phyloP scores from a whole-genome alignment of 2,797 vertebrate genomes.

The Pangasius mekongensis region DNA sequence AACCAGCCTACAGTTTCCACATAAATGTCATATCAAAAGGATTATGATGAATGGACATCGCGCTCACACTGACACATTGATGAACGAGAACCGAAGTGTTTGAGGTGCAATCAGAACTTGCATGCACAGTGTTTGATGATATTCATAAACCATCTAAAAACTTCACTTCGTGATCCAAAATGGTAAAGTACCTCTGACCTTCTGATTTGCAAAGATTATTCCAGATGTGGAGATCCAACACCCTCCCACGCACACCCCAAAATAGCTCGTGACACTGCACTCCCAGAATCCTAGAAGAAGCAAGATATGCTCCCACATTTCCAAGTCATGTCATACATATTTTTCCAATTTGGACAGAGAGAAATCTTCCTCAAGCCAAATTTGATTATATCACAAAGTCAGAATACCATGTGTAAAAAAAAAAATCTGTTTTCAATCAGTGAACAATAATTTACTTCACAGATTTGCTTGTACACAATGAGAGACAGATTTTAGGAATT shows the following conservation, averaged over 20 bases:
- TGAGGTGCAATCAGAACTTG: constrained; percentile 70
- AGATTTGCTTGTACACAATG: constrained; percentile 58
- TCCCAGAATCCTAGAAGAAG: constrained; percentile 54
- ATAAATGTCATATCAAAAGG: constrained; percentile 67
- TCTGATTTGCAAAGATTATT: constrained; percentile 63
- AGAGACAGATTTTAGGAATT: constrained; percentile 55
- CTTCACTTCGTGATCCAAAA: constrained; percentile 66
- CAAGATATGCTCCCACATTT: constrained; percentile 53
- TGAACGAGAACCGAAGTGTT: constrained; percentile 72
- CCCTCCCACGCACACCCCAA: constrained; percentile 40
- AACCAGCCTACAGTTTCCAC: constrained; percentile 49
- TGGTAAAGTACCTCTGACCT: constrained; percentile 59
- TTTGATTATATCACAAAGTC: constrained; percentile 65
- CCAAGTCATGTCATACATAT: constrained; percentile 63
- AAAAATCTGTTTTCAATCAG: constrained; percentile 76
- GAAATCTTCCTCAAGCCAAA: constrained; percentile 66
- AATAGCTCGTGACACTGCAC: constrained; percentile 39
- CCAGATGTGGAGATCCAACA: constrained; percentile 68
- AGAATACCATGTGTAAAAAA: constrained; percentile 44
- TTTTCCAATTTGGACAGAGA: constrained; percentile 69
- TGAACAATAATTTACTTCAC: constrained; percentile 63
- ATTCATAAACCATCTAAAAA: constrained; percentile 66
- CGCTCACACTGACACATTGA: constrained; percentile 67
- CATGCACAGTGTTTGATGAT: constrained; percentile 60
- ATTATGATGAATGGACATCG: constrained; percentile 70